Base-by-base conservation (phyloP, 2,797 vertebrate genomes). In the Morus bassanus region DNA sequence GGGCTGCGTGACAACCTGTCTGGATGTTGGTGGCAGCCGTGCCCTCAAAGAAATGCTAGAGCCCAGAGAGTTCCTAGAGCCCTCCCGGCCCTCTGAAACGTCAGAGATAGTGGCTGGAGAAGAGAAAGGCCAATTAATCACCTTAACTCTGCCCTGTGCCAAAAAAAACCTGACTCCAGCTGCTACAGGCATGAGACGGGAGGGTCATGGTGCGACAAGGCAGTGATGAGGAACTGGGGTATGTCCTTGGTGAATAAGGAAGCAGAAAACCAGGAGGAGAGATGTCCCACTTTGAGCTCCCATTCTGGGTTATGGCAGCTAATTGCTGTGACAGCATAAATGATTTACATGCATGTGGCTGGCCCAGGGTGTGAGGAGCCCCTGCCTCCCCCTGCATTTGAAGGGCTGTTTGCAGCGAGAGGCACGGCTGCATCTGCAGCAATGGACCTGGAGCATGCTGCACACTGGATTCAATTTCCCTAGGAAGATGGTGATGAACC, bases 401-500 rank as follows among this genome's bases (percentile, higher is more conserved):
- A 60, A 91, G 88, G 78, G 79, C 76, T 94, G 22, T 60, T 92
- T 94, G 67, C 74, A 74, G 78, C 77, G 95, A 90, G 94, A 75
- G 77, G 83, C 90, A 85, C 3, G 50, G 54, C 86, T 87, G 75
- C 37, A 35, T 83, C 94, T 92, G 82, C 85, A 86, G 65, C 63
- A 15, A 21, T 0, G 39, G 46, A 85, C 80, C 70, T 27, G 14
- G 80, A 83, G 84, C 67, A 79, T 2, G 14, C 94, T 86, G 89
- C 69, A 16, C 8, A 54, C 68, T 37, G 90, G 46, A 60, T 92
- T 94, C 91, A 46, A 10, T 74, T 97, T 96, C 89, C 90, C 91
- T 85, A 86, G 60, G 61, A 96, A 87, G 60, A 83, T 13, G 70
- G 93, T 76, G 92, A 89, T 84, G 89, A 97, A 96, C 91, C 78